Evolutionary conservation across 2,113 vertebrate species (phyloP).

Genomic region (Myxocyprinus asiaticus): DNA sequence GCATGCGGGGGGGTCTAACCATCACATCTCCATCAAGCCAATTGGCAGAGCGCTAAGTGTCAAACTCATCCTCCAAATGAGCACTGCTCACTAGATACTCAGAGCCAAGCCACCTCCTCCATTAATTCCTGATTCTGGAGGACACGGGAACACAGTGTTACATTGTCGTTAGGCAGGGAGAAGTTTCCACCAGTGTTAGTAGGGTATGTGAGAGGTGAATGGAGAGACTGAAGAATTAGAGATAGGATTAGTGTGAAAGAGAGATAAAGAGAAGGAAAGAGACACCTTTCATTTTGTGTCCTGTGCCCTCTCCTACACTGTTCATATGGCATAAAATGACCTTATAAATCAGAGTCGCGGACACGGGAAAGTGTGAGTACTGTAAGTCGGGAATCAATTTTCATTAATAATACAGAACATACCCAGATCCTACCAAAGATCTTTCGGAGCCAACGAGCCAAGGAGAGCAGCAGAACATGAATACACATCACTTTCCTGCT

Average conservation of each 20-base stretch:
- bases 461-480: slow-evolving; percentile 46
- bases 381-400: slow-evolving; percentile 53
- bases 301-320: too few relatives aligned
- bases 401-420: slow-evolving; percentile 55
- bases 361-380: slow-evolving; percentile 51
- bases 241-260: not conserved
- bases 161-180: slow-evolving; percentile 42
- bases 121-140: slow-evolving; percentile 44
- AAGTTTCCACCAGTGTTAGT: slow-evolving; percentile 12
- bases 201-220: not conserved
- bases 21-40: slow-evolving; percentile 51
- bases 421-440: slow-evolving; percentile 43
- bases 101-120: slow-evolving; percentile 23
- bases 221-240: not conserved
- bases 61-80: slow-evolving; percentile 49
- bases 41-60: slow-evolving; percentile 53
- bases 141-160: slow-evolving; percentile 17
- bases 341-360: slow-evolving; percentile 17
- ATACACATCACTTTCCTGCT: slow-evolving; percentile 38
- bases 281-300: not conserved
- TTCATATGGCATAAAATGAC: not conserved
- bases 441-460: slow-evolving; percentile 31
- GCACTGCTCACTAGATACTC: slow-evolving; percentile 13
- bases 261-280: not conserved
- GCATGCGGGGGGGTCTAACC: slow-evolving; percentile 18